Evolutionary conservation across 2,113 vertebrate genomes (phyloP), one percentile per base, ranked within the genome.

Genomic region (Anser brachyrhynchus): DNA sequence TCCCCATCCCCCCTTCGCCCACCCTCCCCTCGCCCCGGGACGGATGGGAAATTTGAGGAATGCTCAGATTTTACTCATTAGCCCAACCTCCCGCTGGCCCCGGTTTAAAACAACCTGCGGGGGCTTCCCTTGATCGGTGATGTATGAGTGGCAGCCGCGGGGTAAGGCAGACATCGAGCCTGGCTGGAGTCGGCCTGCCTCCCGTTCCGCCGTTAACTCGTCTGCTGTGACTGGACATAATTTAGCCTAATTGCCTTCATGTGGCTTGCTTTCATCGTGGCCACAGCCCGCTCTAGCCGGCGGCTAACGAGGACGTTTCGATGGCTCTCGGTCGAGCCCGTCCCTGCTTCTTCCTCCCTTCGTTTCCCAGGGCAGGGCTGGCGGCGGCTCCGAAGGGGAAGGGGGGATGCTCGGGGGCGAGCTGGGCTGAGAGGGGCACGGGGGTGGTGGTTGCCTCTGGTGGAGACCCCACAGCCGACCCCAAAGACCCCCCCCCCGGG

Each of bases 41-140:
- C 83, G 97, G 98, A 97, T 95, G 98, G 98, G 98, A 98, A 98
- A 98, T 97, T 95, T 70, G 49, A 97, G 96, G 87, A 93, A 96
- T 97, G 97, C 94, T 97, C 87, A 33, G 96, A 97, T 97, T 97
- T 87, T 93, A 92, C 98, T 99, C 98, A 99, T 99, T 99, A 99
- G 98, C 95, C 98, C 87, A 97, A 96, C 97, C 98, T 98, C 98
- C 99, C 97, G 98, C 98, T 98, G 98, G 96, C 97, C 70, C 71
- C 19, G 92, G 91, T 86, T 97, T 97, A 73, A 92, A 97, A 96
- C 96, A 97, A 95, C 97, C 97, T 62, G 90, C 86, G 8, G 97
- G 97, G 97, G 94, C 95, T 92, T 33, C 96, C 97, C 98, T 98
- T 99, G 98, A 98, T 98, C 97, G 97, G 84, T 95, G 97, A 97